Evolutionary conservation across 2,113 vertebrate species (phyloP).

Genomic region (Xyrauchen texanus): DNA sequence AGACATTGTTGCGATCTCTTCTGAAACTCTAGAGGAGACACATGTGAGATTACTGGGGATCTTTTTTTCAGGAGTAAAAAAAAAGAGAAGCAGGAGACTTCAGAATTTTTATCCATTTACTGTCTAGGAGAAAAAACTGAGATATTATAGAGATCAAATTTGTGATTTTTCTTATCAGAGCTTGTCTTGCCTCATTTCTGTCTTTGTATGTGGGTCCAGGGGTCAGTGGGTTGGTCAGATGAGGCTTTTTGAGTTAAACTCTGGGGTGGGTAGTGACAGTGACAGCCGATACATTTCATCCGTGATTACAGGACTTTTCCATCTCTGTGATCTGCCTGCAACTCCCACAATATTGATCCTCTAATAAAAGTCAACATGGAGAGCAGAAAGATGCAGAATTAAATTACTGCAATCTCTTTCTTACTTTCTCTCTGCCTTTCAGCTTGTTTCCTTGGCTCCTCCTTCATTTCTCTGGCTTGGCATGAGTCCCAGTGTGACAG

Average conservation of each 20-base stretch:
- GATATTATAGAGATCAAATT: not conserved
- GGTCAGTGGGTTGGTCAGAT: slow-evolving; percentile 72
- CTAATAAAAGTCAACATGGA: slow-evolving; percentile 84
- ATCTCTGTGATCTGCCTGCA: slow-evolving; percentile 80
- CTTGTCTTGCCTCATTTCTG: not conserved
- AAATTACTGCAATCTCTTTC: slow-evolving; percentile 73
- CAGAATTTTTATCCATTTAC: not conserved
- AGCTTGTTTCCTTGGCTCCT: slow-evolving; percentile 21
- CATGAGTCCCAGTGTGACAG: slow-evolving; percentile 40
- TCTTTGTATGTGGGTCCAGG: slow-evolving; percentile 66
- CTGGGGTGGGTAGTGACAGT: slow-evolving; percentile 76
- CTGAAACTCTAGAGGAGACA: no score
- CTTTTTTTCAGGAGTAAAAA: no score
- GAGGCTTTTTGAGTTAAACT: slow-evolving; percentile 78
- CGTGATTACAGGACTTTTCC: slow-evolving; percentile 83
- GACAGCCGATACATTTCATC: slow-evolving; percentile 86
- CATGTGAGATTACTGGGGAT: no score
- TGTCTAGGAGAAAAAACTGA: not conserved
- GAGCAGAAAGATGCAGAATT: slow-evolving; percentile 74
- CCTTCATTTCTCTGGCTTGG: not conserved
- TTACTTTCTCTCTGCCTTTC: slow-evolving; percentile 23
- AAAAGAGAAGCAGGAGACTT: no score
- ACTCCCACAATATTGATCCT: slow-evolving; percentile 86
- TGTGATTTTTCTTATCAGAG: not conserved
- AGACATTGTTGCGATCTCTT: no score